Base-by-base conservation (phyloP, 2,797 vertebrate genomes). In the Heliangelus exortis region DNA sequence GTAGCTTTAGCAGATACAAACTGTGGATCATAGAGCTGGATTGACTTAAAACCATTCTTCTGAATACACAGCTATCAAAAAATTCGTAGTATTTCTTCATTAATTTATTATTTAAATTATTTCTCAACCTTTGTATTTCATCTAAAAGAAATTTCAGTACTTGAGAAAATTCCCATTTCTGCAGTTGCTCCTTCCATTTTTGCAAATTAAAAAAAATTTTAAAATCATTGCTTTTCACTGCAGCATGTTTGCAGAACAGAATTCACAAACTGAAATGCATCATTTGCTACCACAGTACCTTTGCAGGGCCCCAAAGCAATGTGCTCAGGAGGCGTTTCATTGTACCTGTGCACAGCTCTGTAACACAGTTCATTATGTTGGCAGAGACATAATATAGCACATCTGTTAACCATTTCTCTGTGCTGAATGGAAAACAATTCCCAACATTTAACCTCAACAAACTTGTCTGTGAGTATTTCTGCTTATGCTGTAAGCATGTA, bases 291-390 rank as follows among this genome's bases (percentile, higher is more conserved):
- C 47, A 20, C n/a, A 41, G 48, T 50, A 58, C 48, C 65, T 89
- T 29, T 85, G 50, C 71, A 87, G 90, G 90, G 84, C 90, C 84
- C 50, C 86, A 79, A 2, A 65, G 65, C 57, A 47, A 6, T 1
- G 4, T 10, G 51, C 31, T 68, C 47, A 33, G 80, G 63, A 84
- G 72, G 51, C 48, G 16, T 75, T 74, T 73, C 59, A 72, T 82
- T 95, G 91, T 92, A 87, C 68, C 81, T 93, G 91, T 86, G 91
- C 86, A 68, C 3, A 34, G 89, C 77, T 83, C 75, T 0, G 6
- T 72, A 29, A 92, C 86, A 15, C 48, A 45, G 26, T 6, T 55
- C 19, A 8, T 48, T 33, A 1, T 45, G 29, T 50, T 89, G 62
- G 67, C 54, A 66, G 47, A 58, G 86, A 41, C 39, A 5, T 11